Base-by-base conservation (phyloP, 2,888 invertebrate species). In the Eupithecia pulchellata region DNA sequence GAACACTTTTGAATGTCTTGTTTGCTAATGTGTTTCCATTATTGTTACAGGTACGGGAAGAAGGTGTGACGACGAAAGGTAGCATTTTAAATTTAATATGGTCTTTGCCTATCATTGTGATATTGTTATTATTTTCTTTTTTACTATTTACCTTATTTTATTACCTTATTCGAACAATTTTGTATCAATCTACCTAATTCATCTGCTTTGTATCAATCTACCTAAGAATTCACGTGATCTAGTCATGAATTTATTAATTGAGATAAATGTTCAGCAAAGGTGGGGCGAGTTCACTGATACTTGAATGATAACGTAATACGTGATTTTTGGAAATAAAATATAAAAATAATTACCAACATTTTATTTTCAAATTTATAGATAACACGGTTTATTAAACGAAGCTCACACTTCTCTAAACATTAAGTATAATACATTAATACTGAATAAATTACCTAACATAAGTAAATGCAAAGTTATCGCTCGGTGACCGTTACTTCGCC, bases 1-100 rank as follows among this genome's bases (percentile, higher is more conserved):
- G n/a, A n/a, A n/a, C n/a, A n/a, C n/a, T n/a, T n/a, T n/a, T n/a
- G n/a, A n/a, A n/a, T n/a, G n/a, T 6, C 11, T 11, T 5, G 11
- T 39, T 17, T 42, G 0, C 2, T 60, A 17, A 11, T 52, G 52
- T 11, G 42, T 32, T 64, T 29, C 8, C 27, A 5, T 58, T 5
- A 36, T 68, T 79, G 68, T 88, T 87, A 73, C 86, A 89, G 90
- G 72, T 84, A 84, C 20, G 88, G 88, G 30, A 90, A 90, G 77
- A 88, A 88, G 77, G 88, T 89, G n/a, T 87, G 73, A 47, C 13
- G n/a, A 52, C 25, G 9, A 42, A 67, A 66, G 66, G 64, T 75
- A 68, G 34, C 57, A 8, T 34, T 64, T 34, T 32, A 61, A n/a
- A 25, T 58, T 68, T 57, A 42, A 64, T 32, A 20, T 32, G 30